phyloP scores from a whole-genome alignment of 1,140 invertebrate species.

The Thereuonema tuberculata region DNA sequence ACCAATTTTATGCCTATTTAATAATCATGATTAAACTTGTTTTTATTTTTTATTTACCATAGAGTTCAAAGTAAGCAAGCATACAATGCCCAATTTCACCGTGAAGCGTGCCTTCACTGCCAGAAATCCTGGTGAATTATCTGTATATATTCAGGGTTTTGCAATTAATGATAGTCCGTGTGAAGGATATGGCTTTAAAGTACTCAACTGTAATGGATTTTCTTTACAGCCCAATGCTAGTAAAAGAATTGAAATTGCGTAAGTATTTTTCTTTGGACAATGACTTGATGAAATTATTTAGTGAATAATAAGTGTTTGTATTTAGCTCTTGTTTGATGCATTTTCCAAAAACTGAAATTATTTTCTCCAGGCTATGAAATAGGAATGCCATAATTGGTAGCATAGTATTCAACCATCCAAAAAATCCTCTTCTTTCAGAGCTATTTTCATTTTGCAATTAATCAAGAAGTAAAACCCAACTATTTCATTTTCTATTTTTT shows the following conservation, averaged over 20 bases:
- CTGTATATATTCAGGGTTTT: constrained; percentile 52
- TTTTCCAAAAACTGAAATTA: no score
- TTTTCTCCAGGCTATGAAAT: no score
- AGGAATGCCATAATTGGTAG: no score
- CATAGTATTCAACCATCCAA: no score
- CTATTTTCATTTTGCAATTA: no score
- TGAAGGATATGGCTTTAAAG: constrained; percentile 73
- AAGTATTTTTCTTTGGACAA: constrained; percentile 20
- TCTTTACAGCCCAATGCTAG: constrained; percentile 63
- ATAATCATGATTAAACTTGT: no score
- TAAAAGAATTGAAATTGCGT: constrained; percentile 71
- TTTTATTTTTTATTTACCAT: no score
- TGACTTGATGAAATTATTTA: constrained; percentile 1
- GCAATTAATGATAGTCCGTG: constrained; percentile 57
- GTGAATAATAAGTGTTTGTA: neutral
- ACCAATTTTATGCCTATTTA: no score
- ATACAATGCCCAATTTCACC: constrained; percentile 52
- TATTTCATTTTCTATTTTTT: no score
- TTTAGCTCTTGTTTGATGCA: no score
- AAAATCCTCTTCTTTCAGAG: no score
- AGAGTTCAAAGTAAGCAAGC: constrained; percentile 39
- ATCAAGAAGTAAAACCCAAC: no score
- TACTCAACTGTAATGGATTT: constrained; percentile 71
- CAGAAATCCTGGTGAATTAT: constrained; percentile 70
- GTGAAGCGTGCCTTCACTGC: constrained; percentile 74